Evolutionary conservation across 2,888 invertebrate species (phyloP).

Genomic region (Monoplex corrugatus): DNA sequence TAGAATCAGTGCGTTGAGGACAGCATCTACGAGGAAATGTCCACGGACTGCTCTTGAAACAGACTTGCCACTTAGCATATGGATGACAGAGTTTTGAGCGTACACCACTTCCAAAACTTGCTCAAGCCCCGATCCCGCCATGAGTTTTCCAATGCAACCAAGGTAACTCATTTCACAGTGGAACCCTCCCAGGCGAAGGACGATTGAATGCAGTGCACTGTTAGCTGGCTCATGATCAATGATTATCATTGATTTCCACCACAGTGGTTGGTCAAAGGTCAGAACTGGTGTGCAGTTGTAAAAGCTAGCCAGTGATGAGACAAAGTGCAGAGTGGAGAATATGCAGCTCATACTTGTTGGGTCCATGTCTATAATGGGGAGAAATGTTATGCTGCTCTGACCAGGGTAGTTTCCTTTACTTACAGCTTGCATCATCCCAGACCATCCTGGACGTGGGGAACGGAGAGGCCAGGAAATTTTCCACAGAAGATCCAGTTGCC

Average conservation of each 20-base stretch:
- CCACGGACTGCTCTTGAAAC: no score
- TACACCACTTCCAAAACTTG: constrained; percentile 61
- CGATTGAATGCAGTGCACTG: no score
- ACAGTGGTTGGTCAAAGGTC: constrained; percentile 64
- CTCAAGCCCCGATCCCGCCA: constrained; percentile 62
- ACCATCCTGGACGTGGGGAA: constrained; percentile 57
- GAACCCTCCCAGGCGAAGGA: constrained; percentile 55
- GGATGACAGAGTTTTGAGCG: constrained; percentile 62
- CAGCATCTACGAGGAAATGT: no score
- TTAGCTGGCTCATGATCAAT: no score
- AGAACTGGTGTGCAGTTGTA: no score
- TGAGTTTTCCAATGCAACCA: constrained; percentile 67
- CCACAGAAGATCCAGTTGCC: constrained; percentile 39
- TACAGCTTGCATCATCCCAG: constrained; percentile 61
- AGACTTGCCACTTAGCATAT: constrained; percentile 67
- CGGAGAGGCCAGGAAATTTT: constrained; percentile 47
- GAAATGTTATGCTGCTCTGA: constrained; percentile 58
- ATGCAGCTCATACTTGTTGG: constrained; percentile 59
- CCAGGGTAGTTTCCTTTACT: constrained; percentile 57
- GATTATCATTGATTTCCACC: constrained; percentile 59
- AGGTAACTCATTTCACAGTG: constrained; percentile 65
- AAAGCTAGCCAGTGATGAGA: no score
- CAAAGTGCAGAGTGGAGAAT: constrained; percentile 56
- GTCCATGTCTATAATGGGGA: constrained; percentile 64
- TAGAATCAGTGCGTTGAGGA: not conserved